Evolutionary conservation across 2,888 invertebrate species (phyloP).

Genomic region (Drosophila gaucha): DNA sequence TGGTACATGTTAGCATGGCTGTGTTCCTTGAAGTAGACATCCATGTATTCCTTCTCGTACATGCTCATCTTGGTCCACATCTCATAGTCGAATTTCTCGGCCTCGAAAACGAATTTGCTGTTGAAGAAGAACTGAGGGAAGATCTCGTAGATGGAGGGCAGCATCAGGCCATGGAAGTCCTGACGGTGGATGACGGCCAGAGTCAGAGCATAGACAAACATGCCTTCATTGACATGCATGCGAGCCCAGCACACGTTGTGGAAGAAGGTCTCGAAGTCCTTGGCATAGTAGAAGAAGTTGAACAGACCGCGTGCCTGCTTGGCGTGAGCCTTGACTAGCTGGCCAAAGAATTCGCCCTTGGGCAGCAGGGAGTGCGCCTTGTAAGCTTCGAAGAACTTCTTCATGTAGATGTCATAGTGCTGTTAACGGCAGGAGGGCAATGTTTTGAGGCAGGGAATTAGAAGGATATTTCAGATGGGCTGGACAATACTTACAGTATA

Average conservation of each 20-base stretch:
- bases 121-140: conserved; percentile 90
- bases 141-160: conserved; percentile 90
- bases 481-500: conserved; percentile 63
- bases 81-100: conserved; percentile 86
- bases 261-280: conserved; percentile 89
- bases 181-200: conserved; percentile 87
- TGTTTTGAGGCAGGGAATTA: background rate
- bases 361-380: conserved; percentile 85
- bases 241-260: conserved; percentile 89
- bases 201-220: conserved; percentile 88
- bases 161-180: conserved; percentile 88
- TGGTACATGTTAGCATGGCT: conserved; percentile 48
- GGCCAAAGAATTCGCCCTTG: conserved; percentile 86
- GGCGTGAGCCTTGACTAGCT: conserved; percentile 85
- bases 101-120: conserved; percentile 88
- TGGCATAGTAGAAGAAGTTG: conserved; percentile 89
- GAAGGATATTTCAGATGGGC: background rate
- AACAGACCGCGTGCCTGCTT: conserved; percentile 87
- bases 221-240: conserved; percentile 88
- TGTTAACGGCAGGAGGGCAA: conserved; percentile 8
- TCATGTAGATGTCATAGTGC: conserved; percentile 67
- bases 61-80: conserved; percentile 84
- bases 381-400: conserved; percentile 66
- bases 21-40: conserved; percentile 69
- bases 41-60: conserved; percentile 78